phyloP scores from a whole-genome alignment of 2,113 vertebrate species.

The Dasyornis broadbenti region DNA sequence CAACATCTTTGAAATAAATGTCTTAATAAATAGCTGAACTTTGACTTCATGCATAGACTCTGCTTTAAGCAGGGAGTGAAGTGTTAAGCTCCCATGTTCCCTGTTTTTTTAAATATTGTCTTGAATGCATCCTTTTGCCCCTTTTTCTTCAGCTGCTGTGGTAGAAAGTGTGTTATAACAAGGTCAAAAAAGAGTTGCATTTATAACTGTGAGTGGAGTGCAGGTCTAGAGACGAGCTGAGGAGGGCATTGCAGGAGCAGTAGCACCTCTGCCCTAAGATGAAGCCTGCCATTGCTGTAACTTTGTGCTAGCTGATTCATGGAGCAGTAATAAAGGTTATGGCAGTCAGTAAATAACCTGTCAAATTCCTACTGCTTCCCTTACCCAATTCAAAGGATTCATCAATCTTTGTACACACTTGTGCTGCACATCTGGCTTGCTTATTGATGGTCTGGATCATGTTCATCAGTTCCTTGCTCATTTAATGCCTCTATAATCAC shows the following conservation, averaged over 20 bases:
- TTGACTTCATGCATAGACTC: not conserved
- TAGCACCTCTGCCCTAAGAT: not conserved
- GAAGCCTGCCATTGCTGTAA: not conserved
- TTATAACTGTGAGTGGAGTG: not conserved
- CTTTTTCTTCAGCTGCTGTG: not conserved
- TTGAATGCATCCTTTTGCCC: not conserved
- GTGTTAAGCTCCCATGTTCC: not conserved
- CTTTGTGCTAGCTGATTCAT: constrained; percentile 54
- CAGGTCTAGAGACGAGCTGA: not conserved
- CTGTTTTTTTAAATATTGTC: not conserved
- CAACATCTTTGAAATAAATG: not conserved
- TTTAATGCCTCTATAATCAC: constrained; percentile 61
- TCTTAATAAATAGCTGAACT: not conserved
- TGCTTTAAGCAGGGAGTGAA: not conserved
- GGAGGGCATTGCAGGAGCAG: not conserved
- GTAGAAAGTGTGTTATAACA: not conserved
- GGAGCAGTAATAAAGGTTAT: constrained; percentile 56
- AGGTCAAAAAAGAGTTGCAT: not conserved
- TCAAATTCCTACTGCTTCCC: constrained; percentile 56
- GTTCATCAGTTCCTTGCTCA: constrained; percentile 53
- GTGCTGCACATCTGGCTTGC: constrained; percentile 59
- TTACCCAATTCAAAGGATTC: constrained; percentile 60
- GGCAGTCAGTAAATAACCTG: constrained; percentile 67
- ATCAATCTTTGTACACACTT: constrained; percentile 60
- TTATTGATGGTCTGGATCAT: constrained; percentile 59